Base-by-base conservation (phyloP, 2,113 vertebrate genomes). In the Triplophysa siluroides region DNA sequence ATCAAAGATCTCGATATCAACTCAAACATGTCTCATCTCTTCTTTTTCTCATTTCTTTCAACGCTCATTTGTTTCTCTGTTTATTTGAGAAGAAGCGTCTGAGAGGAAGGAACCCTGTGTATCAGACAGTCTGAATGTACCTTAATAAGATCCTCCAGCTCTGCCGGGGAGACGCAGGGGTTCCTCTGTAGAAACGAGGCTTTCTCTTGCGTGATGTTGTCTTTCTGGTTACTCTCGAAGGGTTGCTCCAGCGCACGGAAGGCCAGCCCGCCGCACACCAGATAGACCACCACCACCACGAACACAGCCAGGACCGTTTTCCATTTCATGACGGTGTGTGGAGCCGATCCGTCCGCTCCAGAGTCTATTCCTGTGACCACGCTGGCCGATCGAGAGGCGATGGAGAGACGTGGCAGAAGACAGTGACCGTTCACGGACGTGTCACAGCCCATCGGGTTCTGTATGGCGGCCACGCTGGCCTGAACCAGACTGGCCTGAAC, bases 261-360 rank as follows among this genome's bases (percentile, higher is more conserved):
- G 0, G 94, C 93, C 0, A 98, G 94, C 2, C 96, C 96, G 0
- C 98, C 98, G 0, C 92, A 93, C 43, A 99, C 93, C 70, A 99
- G 91, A 90, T 98, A 99, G 83, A 93, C 88, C 33, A 99, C 93
- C 45, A 99, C 98, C 81, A 99, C 95, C 0, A 99, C 87, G 29
- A 99, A 99, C 88, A 99, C 93, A 0, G 95, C 95, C 72, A 98
- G 89, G 83, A 99, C 97, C 0, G 97, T 98, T 86, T 98, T 98
- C 95, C 98, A 98, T 87, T 98, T 97, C 98, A 98, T 99, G 85
- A 99, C 96, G 0, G 96, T 96, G 79, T 96, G 96, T 47, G 95
- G 93, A 11, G 90, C 89, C 1, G 93, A 73, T 62, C 87, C 85
- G 4, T 92, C 90, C 14, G 88, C 91, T 84, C 93, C 87, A 2